Evolutionary conservation across 2,797 vertebrate species (phyloP).

Genomic region (Chelon labrosus): DNA sequence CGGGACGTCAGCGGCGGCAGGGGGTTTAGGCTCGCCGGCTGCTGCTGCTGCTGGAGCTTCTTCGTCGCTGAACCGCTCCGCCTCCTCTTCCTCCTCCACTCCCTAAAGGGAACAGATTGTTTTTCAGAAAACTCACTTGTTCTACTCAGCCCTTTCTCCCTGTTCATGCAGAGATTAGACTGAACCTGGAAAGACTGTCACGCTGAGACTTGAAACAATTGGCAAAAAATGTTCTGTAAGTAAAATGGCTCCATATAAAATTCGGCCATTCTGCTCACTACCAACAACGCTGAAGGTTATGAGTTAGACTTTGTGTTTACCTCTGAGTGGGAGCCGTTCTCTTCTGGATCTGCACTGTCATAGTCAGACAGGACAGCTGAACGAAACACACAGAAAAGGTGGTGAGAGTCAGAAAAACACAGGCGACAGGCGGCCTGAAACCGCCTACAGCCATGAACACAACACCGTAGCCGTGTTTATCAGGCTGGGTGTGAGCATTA

Average conservation of each 20-base stretch:
- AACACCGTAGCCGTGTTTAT: too few species aligned
- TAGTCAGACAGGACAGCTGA: conserved; percentile 96
- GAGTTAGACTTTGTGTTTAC: conserved; percentile 65
- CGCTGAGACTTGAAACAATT: too few species aligned
- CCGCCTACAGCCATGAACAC: too few species aligned
- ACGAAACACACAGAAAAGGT: conserved; percentile 2
- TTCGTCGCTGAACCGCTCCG: conserved; percentile 88
- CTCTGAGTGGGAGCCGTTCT: conserved; percentile 91
- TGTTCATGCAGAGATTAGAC: not conserved
- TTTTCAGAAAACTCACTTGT: too few species aligned
- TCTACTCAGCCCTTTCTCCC: too few species aligned
- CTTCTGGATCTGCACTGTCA: conserved; percentile 92
- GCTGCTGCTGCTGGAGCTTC: conserved; percentile 80
- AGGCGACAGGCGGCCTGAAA: too few species aligned
- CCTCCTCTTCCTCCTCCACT: conserved; percentile 86
- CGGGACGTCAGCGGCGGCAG: conserved; percentile 69
- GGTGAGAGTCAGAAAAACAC: not conserved
- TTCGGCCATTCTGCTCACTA: too few species aligned
- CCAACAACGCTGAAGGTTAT: too few species aligned
- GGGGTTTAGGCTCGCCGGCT: conserved; percentile 76
- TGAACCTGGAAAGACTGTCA: not conserved
- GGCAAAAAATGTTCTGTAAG: too few species aligned
- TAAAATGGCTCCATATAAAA: too few species aligned
- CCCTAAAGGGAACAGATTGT: conserved; percentile 73
- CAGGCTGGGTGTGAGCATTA: too few species aligned